Base-by-base conservation (phyloP, 2,888 invertebrate species). In the Dusona sp. region DNA sequence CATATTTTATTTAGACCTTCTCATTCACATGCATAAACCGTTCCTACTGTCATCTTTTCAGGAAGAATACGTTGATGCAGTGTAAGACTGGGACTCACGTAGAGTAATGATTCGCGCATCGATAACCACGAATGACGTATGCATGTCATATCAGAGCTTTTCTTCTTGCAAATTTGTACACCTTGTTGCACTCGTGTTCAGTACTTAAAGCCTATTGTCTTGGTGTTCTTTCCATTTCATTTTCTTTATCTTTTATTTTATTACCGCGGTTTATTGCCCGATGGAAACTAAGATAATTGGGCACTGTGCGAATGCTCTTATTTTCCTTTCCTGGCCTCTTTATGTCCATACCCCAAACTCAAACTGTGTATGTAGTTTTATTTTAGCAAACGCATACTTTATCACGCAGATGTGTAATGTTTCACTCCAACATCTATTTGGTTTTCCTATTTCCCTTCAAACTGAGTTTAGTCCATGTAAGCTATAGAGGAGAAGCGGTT, bases 271-370 rank as follows among this genome's bases (percentile, higher is more conserved):
- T 90, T 90, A 90, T 91, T 90, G 90, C 89, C 88, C 88, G 89
- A 90, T 90, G 90, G 87, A 89, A 90, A 90, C 89, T 89, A 88
- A 89, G 89, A 90, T 91, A 90, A 92, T 92, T 91, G 91, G 87
- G 86, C 85, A 83, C 82, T 75, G 85, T 81, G 88, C 77, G 81
- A 86, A 87, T 84, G 88, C 85, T 91, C 89, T 90, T 88, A 90
- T 90, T 90, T 89, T 87, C 73, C 86, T 78, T 87, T 88, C 70
- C 61, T 68, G 54, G 29, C 36, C n/a, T n/a, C n/a, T 33, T 54
- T 33, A 11, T 22, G 9, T 68, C 33, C 33, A 51, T n/a, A 38
- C 61, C 42, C 68, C 65, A 67, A 42, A 57, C 54, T 16, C n/a
- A 45, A 45, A 57, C 45, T 25, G 42, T 16, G 22, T 72, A 36